Evolutionary conservation across 2,113 vertebrate genomes (phyloP).

Genomic region (Archocentrus centrarchus): DNA sequence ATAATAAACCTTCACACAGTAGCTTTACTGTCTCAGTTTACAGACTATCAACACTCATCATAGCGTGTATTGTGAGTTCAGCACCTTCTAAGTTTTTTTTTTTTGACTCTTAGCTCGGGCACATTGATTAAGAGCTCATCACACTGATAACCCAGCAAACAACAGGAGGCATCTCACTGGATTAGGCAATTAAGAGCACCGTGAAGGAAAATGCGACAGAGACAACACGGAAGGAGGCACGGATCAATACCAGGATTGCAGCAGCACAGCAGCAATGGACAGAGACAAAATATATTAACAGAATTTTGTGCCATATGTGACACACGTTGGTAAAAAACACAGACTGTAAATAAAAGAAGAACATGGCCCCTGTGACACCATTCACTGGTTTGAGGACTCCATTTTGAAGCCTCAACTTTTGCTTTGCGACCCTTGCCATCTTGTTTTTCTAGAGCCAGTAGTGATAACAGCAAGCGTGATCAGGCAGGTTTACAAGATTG

Average conservation of each 20-base stretch:
- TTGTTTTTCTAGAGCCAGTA: neutral
- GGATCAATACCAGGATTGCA: constrained; percentile 71
- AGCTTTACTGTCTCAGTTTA: neutral
- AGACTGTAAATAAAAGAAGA: neutral
- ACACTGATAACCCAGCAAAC: constrained; percentile 22
- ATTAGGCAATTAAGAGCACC: constrained; percentile 2
- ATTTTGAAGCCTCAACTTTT: neutral
- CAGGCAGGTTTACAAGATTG: no score
- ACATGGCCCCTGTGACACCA: neutral
- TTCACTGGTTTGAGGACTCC: neutral
- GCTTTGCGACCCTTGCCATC: neutral
- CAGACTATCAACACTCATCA: neutral
- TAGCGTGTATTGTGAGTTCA: constrained; percentile 24
- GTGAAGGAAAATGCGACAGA: constrained; percentile 14
- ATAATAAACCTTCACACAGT: neutral
- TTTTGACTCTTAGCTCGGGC: constrained; percentile 23
- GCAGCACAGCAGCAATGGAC: constrained; percentile 60
- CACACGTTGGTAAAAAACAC: neutral
- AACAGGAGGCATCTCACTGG: neutral
- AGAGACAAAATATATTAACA: neutral
- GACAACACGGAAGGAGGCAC: neutral
- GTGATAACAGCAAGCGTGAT: neutral
- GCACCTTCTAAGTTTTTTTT: constrained; percentile 4
- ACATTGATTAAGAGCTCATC: constrained; percentile 37
- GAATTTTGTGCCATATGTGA: neutral